Conservation (phyloP, 2,113 vertebrate species). For the Erinaceus europaeus region DNA sequence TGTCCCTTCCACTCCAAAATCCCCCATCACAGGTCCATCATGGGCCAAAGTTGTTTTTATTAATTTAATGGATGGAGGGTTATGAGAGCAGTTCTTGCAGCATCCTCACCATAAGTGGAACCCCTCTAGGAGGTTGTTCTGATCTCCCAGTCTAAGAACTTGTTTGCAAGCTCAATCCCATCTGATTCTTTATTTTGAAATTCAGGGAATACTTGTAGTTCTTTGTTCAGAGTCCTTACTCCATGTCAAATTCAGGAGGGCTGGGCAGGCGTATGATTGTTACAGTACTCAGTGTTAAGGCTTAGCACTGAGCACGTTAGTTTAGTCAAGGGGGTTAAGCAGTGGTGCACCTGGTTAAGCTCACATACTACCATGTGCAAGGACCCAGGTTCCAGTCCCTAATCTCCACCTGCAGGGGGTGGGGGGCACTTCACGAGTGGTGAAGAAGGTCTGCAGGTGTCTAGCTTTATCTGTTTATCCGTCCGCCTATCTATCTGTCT, state of each 20-base stretch:
- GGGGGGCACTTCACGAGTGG: too few species aligned
- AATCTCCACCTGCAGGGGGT: too few species aligned
- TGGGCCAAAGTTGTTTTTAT: background rate
- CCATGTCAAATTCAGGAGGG: background rate
- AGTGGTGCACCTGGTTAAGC: too few species aligned
- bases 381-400: too few species aligned
- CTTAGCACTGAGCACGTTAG: too few species aligned
- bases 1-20: background rate
- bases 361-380: too few species aligned
- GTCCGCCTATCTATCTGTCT: too few species aligned
- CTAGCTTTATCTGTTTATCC: too few species aligned
- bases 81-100: background rate
- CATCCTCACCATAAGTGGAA: background rate
- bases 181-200: background rate
- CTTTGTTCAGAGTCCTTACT: background rate
- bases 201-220: background rate
- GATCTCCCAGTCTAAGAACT: background rate
- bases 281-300: background rate
- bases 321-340: background rate
- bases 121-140: background rate
- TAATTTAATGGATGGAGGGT: background rate
- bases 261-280: too few species aligned
- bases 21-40: too few species aligned
- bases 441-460: too few species aligned
- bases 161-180: background rate